Percentiles rank a stretch among this genome's conserved stretches.
phyloP scores from a whole-genome alignment of 2,797 vertebrate species.

The Megalops cyprinoides region DNA sequence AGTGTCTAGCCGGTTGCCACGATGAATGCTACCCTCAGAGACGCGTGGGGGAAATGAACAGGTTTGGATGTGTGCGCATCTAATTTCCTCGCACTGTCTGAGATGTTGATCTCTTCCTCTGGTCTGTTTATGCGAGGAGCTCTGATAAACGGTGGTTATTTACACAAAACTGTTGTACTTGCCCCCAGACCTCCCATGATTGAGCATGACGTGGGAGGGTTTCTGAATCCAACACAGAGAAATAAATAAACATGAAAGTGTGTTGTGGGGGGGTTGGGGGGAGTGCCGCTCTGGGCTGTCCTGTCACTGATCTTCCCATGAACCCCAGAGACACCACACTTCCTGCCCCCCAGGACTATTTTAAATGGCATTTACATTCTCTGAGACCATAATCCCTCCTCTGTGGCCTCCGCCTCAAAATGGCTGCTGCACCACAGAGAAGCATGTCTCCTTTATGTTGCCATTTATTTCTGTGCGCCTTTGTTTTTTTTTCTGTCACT shows the following conservation, averaged over 20 bases:
- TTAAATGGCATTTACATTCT: constrained; percentile 19
- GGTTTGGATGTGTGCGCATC: background rate
- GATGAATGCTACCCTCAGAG: background rate
- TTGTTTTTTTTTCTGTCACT: background rate
- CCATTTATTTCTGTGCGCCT: background rate
- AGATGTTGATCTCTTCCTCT: constrained; percentile 18
- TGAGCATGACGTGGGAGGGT: constrained; percentile 46
- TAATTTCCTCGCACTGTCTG: constrained; percentile 19
- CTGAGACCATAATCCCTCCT: background rate
- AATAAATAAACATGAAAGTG: constrained; percentile 53
- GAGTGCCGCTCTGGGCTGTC: constrained; percentile 3
- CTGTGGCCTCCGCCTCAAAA: background rate
- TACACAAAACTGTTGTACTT: constrained; percentile 19
- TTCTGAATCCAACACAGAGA: constrained; percentile 49
- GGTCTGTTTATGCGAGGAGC: constrained; percentile 20
- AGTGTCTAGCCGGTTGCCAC: background rate
- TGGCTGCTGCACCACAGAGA: background rate
- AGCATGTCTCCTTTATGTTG: background rate
- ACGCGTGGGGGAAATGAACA: constrained; percentile 17
- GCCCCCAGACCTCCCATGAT: constrained; percentile 42
- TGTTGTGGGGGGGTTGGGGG: too few species aligned
- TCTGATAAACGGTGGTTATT: constrained; percentile 8
- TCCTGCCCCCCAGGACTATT: constrained; percentile 25
- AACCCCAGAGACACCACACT: constrained; percentile 48
- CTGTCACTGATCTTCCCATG: constrained; percentile 36